Percentiles rank a stretch among this genome's conserved stretches.
These are phyloP conservation scores for Acanthopagrus latus DNA, from an alignment of 2,797 vertebrate species.

Conservation along the genomic window DNA sequence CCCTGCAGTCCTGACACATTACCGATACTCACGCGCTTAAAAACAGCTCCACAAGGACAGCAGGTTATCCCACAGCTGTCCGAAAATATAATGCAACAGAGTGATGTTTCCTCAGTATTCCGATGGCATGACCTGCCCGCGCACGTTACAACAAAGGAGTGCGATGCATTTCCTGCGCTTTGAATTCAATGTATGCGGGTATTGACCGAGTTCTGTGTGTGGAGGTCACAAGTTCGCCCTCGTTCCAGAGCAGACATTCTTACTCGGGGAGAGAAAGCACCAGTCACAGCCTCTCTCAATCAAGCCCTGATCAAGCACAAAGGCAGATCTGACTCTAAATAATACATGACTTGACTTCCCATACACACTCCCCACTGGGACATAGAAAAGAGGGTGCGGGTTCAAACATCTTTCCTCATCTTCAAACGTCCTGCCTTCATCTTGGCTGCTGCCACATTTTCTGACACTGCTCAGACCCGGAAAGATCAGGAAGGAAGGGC, in stretches of 20 bases:
- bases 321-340: constrained; percentile 79
- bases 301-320: constrained; percentile 82
- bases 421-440: constrained; percentile 74
- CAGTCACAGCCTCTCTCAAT: constrained; percentile 75
- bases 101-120: constrained; percentile 30
- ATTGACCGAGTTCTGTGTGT: constrained; percentile 30
- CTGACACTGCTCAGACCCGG: constrained; percentile 52
- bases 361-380: constrained; percentile 72
- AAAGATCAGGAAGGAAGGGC: constrained; percentile 45
- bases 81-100: constrained; percentile 31
- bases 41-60: constrained; percentile 46
- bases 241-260: constrained; percentile 46
- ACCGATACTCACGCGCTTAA: constrained; percentile 67
- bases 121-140: constrained; percentile 14
- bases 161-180: constrained; percentile 23
- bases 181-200: constrained; percentile 29
- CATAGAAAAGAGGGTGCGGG: constrained; percentile 64
- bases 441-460: constrained; percentile 57
- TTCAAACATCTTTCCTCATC: constrained; percentile 74
- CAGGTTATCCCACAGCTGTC: constrained; percentile 51
- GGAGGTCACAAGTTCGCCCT: constrained; percentile 66
- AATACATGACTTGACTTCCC: constrained; percentile 81
- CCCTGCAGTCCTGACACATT: constrained; percentile 85
- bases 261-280: constrained; percentile 4
- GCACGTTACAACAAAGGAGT: constrained; percentile 7